Conservation (phyloP, 2,888 invertebrate species). For the Lomographa bimaculata region DNA sequence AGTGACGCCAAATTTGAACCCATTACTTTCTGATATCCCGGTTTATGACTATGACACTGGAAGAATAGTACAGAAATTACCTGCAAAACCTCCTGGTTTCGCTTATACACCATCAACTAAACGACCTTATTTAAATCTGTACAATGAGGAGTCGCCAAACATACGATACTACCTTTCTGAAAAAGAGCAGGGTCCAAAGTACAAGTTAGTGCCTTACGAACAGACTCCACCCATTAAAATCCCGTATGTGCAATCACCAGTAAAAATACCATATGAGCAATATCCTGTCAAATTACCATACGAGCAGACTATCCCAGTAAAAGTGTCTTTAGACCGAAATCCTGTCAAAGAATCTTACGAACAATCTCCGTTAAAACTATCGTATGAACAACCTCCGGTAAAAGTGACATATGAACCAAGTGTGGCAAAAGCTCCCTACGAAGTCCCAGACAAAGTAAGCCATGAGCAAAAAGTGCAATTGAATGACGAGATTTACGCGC, state of each 20-base stretch:
- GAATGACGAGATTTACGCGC: slow-evolving; percentile 46
- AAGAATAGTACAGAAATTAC: slow-evolving; percentile 52
- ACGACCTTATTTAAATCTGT: slow-evolving; percentile 60
- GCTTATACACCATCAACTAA: slow-evolving; percentile 46
- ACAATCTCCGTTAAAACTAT: slow-evolving; percentile 4
- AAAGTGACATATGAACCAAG: slow-evolving; percentile 12
- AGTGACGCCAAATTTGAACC: slow-evolving; percentile 53
- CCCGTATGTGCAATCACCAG: slow-evolving; percentile 4
- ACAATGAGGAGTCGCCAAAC: slow-evolving; percentile 54
- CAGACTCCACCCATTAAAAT: slow-evolving; percentile 70
- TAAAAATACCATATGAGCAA: slow-evolving; percentile 12
- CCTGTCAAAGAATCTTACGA: slow-evolving; percentile 15
- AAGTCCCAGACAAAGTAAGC: slow-evolving; percentile 12
- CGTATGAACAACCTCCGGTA: slow-evolving; percentile 6
- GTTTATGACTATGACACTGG: slow-evolving; percentile 49
- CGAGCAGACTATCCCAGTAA: slow-evolving; percentile 3
- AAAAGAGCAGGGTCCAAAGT: slow-evolving; percentile 63
- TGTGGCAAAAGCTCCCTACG: slow-evolving; percentile 4
- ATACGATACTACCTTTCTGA: slow-evolving; percentile 66
- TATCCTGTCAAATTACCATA: slow-evolving; percentile 5
- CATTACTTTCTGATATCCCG: slow-evolving; percentile 45
- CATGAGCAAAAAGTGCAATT: slow-evolving; percentile 22
- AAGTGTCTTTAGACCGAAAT: slow-evolving; percentile 10
- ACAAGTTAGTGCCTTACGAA: slow-evolving; percentile 77
- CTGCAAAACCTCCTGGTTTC: slow-evolving; percentile 45